Evolutionary conservation across 2,888 invertebrate genomes (phyloP).

Genomic region (Dryomyza anilis): DNA sequence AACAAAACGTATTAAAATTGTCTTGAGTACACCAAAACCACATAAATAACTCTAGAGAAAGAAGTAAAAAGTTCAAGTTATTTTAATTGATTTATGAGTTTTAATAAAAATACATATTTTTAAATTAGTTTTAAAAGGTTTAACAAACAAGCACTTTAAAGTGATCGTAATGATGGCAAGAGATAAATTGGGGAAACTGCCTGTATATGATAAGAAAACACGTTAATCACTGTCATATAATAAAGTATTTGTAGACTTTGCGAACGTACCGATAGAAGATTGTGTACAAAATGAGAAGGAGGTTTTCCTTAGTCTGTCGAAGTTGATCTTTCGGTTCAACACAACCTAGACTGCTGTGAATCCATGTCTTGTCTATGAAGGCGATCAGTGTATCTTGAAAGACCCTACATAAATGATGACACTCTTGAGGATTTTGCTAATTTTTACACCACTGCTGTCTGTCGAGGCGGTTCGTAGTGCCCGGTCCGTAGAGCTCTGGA

Average conservation of each 20-base stretch:
- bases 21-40: neutral
- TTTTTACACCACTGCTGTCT: neutral
- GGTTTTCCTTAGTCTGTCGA: too few species aligned
- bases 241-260: neutral
- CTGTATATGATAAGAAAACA: neutral
- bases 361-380: too few species aligned
- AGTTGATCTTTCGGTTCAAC: too few species aligned
- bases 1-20: neutral
- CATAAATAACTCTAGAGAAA: constrained; percentile 9
- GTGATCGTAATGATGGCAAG: neutral
- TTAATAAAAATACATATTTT: constrained; percentile 22
- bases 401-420: constrained; percentile 15
- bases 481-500: too few species aligned
- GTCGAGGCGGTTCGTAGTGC: too few species aligned
- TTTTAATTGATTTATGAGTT: constrained; percentile 26
- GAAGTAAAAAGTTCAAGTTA: constrained; percentile 2
- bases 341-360: too few species aligned
- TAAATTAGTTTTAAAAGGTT: constrained; percentile 23
- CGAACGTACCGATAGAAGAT: neutral
- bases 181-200: neutral
- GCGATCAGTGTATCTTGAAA: constrained; percentile 12
- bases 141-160: constrained; percentile 23
- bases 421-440: constrained; percentile 13
- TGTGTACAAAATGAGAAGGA: too few species aligned
- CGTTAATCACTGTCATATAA: neutral